Base-by-base conservation (phyloP, 1,140 invertebrate genomes). In the Macrobrachium rosenbergii region DNA sequence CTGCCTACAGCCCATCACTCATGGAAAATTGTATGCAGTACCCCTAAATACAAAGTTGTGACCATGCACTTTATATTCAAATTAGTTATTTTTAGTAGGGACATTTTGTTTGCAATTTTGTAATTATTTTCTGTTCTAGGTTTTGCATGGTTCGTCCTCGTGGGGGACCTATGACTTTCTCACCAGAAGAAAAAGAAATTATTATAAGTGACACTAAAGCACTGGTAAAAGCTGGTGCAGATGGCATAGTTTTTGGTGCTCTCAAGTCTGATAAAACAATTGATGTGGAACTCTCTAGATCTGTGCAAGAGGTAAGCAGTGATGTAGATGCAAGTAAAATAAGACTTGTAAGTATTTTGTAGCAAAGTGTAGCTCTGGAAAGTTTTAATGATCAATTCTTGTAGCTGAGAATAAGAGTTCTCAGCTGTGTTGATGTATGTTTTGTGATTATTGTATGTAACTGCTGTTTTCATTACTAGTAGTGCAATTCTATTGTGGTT, bases 161-260 rank as follows among this genome's bases (percentile, higher is more conserved):
- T 23, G 62, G 52, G 17, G 83, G 83, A 19, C 83, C 83, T 17
- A 85, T 85, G 83, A 64, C 79, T 21, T 85, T 63, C 58, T 85
- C 83, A 14, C 45, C 67, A 23, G 83, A 43, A 59, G 83, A 85
- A 19, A 58, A 43, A 28, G 72, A 85, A 28, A 43, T 85, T 12
- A 85, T 85, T 6, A 28, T 85, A n/a, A 19, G 72, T 37, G 83
- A 85, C 79, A 76, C 83, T 59, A 45, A 64, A 0, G 45, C 60
- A 2, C 37, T 85, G 43, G 79, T 59, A 28, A 67, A 59, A 23
- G 63, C 37, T 69, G 83, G 83, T 17, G 83, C 83, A 45, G 83
- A 85, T 85, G 83, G 83, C 17, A 17, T 85, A 19, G 83, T 85
- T 16, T 85, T 85, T 72, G 83, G 83, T 28, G 83, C 83, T 72